Conservation (phyloP, 2,797 vertebrate genomes). For the Parambassis ranga region DNA sequence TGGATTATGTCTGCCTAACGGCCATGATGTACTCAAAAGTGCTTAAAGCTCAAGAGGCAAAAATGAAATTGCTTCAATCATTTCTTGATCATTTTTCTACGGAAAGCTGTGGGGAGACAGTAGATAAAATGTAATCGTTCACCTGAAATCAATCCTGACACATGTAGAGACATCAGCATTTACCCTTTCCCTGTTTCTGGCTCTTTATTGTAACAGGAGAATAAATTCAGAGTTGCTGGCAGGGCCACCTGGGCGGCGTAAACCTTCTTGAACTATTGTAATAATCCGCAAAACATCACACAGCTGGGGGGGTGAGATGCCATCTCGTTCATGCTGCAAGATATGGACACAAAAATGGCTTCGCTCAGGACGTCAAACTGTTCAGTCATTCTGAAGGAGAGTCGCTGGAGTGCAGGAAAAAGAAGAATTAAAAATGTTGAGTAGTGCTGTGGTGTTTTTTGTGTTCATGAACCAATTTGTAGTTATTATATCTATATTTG, state of each 20-base stretch:
- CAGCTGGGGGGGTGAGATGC: conserved; percentile 46
- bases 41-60: not conserved
- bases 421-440: conserved; percentile 3
- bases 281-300: conserved; percentile 48
- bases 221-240: conserved; percentile 21
- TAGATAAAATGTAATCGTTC: conserved; percentile 3
- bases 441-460: not conserved
- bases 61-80: conserved; percentile 36
- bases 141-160: conserved; percentile 14
- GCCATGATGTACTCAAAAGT: conserved; percentile 5
- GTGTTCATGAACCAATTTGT: no score
- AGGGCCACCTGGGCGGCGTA: conserved; percentile 3
- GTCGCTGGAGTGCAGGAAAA: not conserved
- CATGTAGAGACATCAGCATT: conserved; percentile 40
- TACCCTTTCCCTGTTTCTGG: conserved; percentile 13
- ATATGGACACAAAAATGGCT: conserved; percentile 47
- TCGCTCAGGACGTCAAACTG: conserved; percentile 52
- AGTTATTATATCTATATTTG: no score
- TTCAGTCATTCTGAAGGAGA: conserved; percentile 14
- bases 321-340: conserved; percentile 38
- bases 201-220: conserved; percentile 24
- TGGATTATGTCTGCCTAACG: conserved; percentile 12
- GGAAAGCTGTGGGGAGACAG: not conserved
- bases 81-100: conserved; percentile 31
- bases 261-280: conserved; percentile 49